Conservation (phyloP, 2,888 invertebrate genomes). For the Sarcophaga caerulescens region DNA sequence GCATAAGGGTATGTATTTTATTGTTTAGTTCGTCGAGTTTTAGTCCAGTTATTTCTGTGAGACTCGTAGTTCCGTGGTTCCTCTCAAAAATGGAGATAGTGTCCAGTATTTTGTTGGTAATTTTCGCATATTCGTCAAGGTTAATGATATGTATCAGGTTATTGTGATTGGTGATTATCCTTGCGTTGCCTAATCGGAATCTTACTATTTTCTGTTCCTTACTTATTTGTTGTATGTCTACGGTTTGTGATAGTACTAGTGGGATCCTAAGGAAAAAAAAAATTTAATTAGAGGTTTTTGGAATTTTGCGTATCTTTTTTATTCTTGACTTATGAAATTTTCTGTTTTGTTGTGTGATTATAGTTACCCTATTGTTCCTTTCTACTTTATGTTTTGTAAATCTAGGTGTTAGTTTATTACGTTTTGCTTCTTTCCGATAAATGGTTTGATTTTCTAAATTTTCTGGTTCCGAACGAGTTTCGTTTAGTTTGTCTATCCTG, state of each 20-base stretch:
- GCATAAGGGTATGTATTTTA: constrained; percentile 25
- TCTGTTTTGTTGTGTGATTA: not conserved
- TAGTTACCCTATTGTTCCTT: no score
- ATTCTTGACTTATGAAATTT: not conserved
- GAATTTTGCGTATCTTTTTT: not conserved
- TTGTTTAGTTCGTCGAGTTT: constrained; percentile 49
- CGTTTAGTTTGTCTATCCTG: constrained; percentile 10
- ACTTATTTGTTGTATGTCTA: constrained; percentile 17
- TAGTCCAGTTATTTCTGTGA: constrained; percentile 19
- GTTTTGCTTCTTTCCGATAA: not conserved
- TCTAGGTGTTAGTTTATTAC: not conserved
- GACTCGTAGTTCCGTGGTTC: constrained; percentile 7
- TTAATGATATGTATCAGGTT: constrained; percentile 22
- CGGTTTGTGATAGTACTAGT: not conserved
- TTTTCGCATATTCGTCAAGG: constrained; percentile 6
- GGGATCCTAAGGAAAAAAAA: constrained; percentile 1
- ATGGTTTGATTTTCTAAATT: not conserved
- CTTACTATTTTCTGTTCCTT: constrained; percentile 4
- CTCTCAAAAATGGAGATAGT: not conserved
- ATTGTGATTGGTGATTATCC: constrained; percentile 19
- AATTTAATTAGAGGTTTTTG: not conserved
- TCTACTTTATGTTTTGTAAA: no score
- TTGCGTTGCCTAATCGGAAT: constrained; percentile 25
- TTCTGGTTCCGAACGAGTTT: not conserved
- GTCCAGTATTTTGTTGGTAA: not conserved